A percentile compares a stretch with the other conserved stretches of the same genome.
These are phyloP conservation scores for Pipistrellus kuhlii DNA, from an alignment of 2,797 vertebrate genomes.

Conservation along the genomic window DNA sequence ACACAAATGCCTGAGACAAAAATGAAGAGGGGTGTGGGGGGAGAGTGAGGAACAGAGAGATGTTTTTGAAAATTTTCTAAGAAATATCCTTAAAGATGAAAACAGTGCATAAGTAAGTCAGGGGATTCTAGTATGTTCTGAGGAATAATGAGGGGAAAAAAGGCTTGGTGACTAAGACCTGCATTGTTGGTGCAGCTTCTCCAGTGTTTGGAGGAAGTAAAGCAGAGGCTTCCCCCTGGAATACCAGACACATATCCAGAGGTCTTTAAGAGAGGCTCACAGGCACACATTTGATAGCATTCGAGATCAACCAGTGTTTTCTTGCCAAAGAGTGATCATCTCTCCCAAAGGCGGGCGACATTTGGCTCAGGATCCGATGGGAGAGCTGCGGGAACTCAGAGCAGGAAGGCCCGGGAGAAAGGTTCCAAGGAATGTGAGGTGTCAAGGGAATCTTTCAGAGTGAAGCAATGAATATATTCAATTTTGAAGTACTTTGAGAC, in stretches of 20 bases:
- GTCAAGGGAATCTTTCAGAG: conserved; percentile 29
- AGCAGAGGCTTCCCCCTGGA: conserved; percentile 19
- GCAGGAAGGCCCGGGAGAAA: not conserved
- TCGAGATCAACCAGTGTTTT: conserved; percentile 14
- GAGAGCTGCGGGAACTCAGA: conserved; percentile 39
- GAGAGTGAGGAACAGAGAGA: no score
- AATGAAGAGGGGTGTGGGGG: not conserved
- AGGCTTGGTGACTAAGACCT: not conserved
- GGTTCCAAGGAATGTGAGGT: not conserved
- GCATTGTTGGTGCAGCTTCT: not conserved
- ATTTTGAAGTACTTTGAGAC: not conserved
- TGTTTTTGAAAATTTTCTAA: not conserved
- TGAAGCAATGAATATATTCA: not conserved
- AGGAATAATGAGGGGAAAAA: not conserved
- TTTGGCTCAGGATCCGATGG: not conserved
- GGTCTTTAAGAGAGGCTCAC: not conserved
- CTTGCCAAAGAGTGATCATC: conserved; percentile 55
- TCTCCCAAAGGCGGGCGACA: conserved; percentile 16
- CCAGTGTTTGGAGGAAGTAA: conserved; percentile 7
- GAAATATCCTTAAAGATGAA: conserved; percentile 14
- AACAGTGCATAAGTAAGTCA: not conserved
- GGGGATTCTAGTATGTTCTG: not conserved
- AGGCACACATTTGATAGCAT: conserved; percentile 46
- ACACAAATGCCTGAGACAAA: conserved; percentile 24
- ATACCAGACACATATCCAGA: conserved; percentile 13